These are phyloP conservation scores for Aromia moschata DNA, from an alignment of 2,888 invertebrate genomes.

Conservation along the genomic window DNA sequence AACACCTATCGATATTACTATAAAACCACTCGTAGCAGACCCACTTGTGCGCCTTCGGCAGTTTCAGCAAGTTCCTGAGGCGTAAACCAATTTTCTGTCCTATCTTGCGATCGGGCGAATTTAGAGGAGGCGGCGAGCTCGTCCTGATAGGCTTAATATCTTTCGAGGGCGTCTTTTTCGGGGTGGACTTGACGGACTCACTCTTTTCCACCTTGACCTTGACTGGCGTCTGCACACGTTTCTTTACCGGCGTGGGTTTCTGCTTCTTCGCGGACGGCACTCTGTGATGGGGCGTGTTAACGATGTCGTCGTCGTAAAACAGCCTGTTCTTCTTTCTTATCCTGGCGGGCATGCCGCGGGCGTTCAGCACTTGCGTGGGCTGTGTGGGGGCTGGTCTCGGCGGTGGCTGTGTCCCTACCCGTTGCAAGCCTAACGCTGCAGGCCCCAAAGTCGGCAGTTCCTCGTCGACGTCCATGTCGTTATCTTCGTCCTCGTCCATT, in stretches of 20 bases:
- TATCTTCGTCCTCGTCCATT: conserved; percentile 67
- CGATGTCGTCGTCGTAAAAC: conserved; percentile 89
- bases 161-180: conserved; percentile 55
- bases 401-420: conserved; percentile 82
- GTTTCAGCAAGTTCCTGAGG: conserved; percentile 89
- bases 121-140: conserved; percentile 63
- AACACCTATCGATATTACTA: conserved; percentile 94
- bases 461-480: conserved; percentile 65
- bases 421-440: conserved; percentile 81
- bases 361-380: conserved; percentile 83
- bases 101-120: conserved; percentile 80
- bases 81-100: conserved; percentile 91
- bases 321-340: conserved; percentile 86
- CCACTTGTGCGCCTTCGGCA: conserved; percentile 99
- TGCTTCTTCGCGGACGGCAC: conserved; percentile 76
- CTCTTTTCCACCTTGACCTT: conserved; percentile 44
- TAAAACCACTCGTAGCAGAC: conserved; percentile 99
- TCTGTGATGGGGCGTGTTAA: conserved; percentile 80
- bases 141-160: conserved; percentile 51
- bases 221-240: conserved; percentile 38
- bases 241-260: conserved; percentile 65
- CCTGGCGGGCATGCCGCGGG: conserved; percentile 89
- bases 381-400: conserved; percentile 74
- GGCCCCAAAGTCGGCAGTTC: conserved; percentile 79
- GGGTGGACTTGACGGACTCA: conserved; percentile 44